phyloP scores from a whole-genome alignment of 2,888 invertebrate genomes.

The Nowickia ferox region DNA sequence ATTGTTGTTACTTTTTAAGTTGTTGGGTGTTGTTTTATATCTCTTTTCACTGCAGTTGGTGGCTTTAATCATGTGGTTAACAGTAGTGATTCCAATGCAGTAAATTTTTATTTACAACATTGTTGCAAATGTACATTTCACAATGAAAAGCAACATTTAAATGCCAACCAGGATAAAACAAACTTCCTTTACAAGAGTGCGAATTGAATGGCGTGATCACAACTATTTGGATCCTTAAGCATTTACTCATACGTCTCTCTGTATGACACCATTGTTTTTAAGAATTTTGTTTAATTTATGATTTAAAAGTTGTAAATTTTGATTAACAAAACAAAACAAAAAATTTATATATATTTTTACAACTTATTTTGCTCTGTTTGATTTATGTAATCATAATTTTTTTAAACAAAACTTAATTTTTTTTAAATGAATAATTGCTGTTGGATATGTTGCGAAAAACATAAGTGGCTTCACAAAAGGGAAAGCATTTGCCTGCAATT shows the following conservation, averaged over 20 bases:
- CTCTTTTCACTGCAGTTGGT: slow-evolving; percentile 8
- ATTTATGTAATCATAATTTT: background rate
- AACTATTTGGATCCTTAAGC: background rate
- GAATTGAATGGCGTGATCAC: slow-evolving; percentile 19
- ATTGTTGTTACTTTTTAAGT: slow-evolving; percentile 1
- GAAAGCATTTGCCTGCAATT: too few relatives aligned
- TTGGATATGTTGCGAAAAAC: background rate
- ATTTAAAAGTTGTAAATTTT: background rate
- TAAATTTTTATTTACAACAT: slow-evolving; percentile 51
- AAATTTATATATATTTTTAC: background rate
- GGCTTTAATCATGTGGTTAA: slow-evolving; percentile 40
- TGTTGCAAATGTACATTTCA: slow-evolving; percentile 45
- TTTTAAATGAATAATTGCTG: background rate
- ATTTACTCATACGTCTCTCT: background rate
- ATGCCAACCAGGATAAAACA: slow-evolving; percentile 21
- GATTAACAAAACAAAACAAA: background rate
- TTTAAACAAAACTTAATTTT: background rate
- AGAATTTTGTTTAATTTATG: background rate
- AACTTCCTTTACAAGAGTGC: slow-evolving; percentile 41
- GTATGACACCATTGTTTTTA: background rate
- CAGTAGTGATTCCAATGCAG: slow-evolving; percentile 32
- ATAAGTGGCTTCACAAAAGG: too few relatives aligned
- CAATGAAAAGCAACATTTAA: slow-evolving; percentile 16
- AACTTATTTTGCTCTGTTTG: background rate
- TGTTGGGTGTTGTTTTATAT: background rate